Evolutionary conservation across 1,140 invertebrate species (phyloP).

Genomic region (Orius laevigatus): DNA sequence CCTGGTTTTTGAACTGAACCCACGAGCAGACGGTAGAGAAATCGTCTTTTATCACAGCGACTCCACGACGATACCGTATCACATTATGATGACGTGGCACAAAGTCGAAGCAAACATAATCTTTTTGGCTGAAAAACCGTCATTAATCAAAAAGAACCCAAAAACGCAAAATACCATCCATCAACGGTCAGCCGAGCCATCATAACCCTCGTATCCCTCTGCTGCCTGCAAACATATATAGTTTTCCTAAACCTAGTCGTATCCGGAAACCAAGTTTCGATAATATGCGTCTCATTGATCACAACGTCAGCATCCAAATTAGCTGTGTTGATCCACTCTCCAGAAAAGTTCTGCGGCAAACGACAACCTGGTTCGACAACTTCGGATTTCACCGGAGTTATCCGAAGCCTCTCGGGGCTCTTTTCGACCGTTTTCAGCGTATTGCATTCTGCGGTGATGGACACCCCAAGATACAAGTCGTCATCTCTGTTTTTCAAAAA

Average conservation of each 20-base stretch:
- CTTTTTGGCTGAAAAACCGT: conserved; percentile 60
- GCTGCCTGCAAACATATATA: conserved; percentile 87
- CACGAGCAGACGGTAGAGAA: conserved; percentile 87
- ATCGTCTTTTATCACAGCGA: conserved; percentile 76
- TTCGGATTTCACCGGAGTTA: conserved; percentile 71
- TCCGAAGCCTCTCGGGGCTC: conserved; percentile 72
- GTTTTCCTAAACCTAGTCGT: conserved; percentile 70
- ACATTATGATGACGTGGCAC: conserved; percentile 89
- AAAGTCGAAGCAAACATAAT: conserved; percentile 95
- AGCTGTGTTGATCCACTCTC: conserved; percentile 92
- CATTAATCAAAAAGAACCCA: background rate
- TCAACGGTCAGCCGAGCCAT: conserved; percentile 92
- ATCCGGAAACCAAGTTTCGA: conserved; percentile 88
- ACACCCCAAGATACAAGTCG: conserved; percentile 75
- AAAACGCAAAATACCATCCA: conserved; percentile 53
- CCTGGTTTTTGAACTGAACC: conserved; percentile 74
- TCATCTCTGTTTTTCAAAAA: conserved; percentile 89
- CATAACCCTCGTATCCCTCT: conserved; percentile 65
- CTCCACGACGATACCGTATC: conserved; percentile 78
- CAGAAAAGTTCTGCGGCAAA: conserved; percentile 82
- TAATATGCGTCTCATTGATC: conserved; percentile 92
- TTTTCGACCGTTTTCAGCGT: conserved; percentile 82
- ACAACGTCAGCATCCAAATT: conserved; percentile 86
- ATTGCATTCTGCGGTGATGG: conserved; percentile 84
- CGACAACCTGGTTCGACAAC: conserved; percentile 78